Conservation (phyloP, 2,888 invertebrate genomes). For the Dilophus febrilis region DNA sequence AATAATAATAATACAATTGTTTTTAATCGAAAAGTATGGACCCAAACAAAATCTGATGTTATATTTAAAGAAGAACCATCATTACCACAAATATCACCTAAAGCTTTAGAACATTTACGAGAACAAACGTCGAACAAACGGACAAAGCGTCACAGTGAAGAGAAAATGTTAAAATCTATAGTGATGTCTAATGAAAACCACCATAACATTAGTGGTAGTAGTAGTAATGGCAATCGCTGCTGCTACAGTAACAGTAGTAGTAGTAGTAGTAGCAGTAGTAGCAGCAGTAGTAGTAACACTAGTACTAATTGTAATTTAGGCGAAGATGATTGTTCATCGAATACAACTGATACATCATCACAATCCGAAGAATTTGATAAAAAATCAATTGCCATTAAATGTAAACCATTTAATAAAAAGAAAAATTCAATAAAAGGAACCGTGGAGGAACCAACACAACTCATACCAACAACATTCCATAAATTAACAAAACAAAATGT, state of each 20-base stretch:
- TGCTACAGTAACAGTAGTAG: too few species aligned
- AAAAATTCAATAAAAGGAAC: neutral
- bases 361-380: constrained; percentile 2
- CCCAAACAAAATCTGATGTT: constrained; percentile 1
- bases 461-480: too few species aligned
- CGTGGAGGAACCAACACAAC: neutral
- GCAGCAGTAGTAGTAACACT: neutral
- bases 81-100: neutral
- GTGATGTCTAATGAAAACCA: too few species aligned
- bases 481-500: too few species aligned
- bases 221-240: too few species aligned
- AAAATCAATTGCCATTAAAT: neutral
- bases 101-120: neutral
- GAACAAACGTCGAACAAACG: neutral
- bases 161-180: neutral
- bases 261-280: too few species aligned
- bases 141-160: neutral
- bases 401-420: neutral
- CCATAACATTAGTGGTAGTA: too few species aligned
- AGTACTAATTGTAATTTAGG: neutral
- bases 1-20: too few species aligned
- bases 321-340: constrained; percentile 5
- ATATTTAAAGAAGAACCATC: neutral
- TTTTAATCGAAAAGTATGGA: constrained; percentile 5
- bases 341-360: constrained; percentile 1